Evolutionary conservation across 2,888 invertebrate species (phyloP), one percentile per base, ranked within the genome.

Genomic region (Pheosia tremula): DNA sequence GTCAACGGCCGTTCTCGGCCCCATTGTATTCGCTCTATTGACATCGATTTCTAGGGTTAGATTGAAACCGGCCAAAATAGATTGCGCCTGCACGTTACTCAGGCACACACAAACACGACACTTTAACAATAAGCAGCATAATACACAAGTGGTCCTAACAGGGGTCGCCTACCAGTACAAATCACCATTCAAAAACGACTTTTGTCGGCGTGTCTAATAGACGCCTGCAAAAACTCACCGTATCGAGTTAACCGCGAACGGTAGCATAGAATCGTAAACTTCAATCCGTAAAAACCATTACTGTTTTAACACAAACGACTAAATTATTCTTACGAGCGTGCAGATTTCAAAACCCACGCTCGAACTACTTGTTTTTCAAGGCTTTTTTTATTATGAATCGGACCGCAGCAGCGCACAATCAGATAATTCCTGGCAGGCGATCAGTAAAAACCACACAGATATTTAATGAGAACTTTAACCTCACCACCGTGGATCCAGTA

Each of bases 1-100:
- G 91, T 92, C 90, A 91, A 90, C 84, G 90, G 82, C 90, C 91
- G 89, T 72, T 69, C 71, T 68, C 84, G 83, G 83, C 82, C 84
- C 82, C 83, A 86, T 86, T 87, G 85, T 87, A 77, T 72, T 66
- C 83, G 85, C 79, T 88, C 89, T 84, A 89, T 88, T 91, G 89
- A 91, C 88, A 89, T 87, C 87, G 78, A 87, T 89, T 78, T 79
- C 81, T 87, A 84, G 88, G 89, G 88, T 89, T 87, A 86, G 85
- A 85, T 82, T 85, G 83, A 80, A 85, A 77, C 72, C 72, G 74
- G 62, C 70, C 66, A 61, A 78, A 82, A 75, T 79, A 71, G 69
- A 72, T 66, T 69, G 64, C 61, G 62, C 58, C 57, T 50, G 24
- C 37, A 39, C 63, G 59, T 59, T 49, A 45, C 61, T 59, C 56